Percentiles rank a stretch among this genome's conserved stretches.
Conservation (phyloP, 2,797 vertebrate species). For the Chloroceryle inda region DNA sequence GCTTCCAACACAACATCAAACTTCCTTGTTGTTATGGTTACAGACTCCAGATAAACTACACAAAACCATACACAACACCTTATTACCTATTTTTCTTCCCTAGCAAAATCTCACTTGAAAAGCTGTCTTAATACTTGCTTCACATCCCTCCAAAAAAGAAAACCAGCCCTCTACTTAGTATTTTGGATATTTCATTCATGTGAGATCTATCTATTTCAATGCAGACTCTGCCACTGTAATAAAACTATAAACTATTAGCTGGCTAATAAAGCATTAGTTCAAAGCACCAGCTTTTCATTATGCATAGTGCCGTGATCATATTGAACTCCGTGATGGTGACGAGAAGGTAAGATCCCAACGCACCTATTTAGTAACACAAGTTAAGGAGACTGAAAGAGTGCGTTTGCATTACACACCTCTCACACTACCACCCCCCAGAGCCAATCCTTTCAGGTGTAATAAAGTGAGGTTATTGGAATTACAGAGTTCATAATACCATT, state of each 20-base stretch:
- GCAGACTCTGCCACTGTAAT: not conserved
- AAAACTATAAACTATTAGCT: not conserved
- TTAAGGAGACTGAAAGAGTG: not conserved
- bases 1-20: not conserved
- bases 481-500: constrained; percentile 42
- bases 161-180: not conserved
- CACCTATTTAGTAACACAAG: not conserved
- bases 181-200: not conserved
- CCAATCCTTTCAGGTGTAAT: not conserved
- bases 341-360: not conserved
- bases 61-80: not conserved
- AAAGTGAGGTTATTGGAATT: constrained; percentile 56
- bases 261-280: not conserved
- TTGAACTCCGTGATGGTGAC: not conserved
- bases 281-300: not conserved
- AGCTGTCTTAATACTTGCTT: not conserved
- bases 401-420: not conserved
- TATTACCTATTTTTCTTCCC: not conserved
- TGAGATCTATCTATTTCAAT: not conserved
- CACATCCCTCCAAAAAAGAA: not conserved
- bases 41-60: not conserved
- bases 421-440: not conserved
- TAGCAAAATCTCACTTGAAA: not conserved
- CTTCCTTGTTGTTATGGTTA: not conserved
- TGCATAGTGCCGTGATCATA: not conserved